Base-by-base conservation (phyloP, 2,888 invertebrate genomes). In the Drosophila sordidula region DNA sequence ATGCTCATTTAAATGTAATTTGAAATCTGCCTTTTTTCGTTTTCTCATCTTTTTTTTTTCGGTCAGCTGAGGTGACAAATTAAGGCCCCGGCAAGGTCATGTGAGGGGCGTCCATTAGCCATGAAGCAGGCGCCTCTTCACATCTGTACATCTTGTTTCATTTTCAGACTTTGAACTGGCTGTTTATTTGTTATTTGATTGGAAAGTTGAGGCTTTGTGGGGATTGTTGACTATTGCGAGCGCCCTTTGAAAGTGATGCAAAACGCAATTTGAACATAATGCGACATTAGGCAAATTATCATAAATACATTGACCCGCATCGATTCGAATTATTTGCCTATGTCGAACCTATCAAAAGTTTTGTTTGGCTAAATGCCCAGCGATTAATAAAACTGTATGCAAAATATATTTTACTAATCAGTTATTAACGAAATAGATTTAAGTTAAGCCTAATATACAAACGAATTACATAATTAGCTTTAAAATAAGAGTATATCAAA, bases 21-120 rank as follows among this genome's bases (percentile, higher is more conserved):
- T 89, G 38, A 78, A 75, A 62, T 71, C 39, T 56, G 26, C 38
- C 32, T 49, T 39, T 39, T 12, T 42, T 32, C 1, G 22, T 42
- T 59, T 58, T 56, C 50, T 47, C 14, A 18, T 18, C 49, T 51
- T 18, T 51, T 51, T 61, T 63, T 29, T 49, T 62, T 84, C 26
- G 84, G 80, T 68, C 85, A 83, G 65, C 67, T 57, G 81, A 76
- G 89, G 81, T 84, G 81, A 89, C 86, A 83, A 89, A 81, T 87
- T 83, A 81, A 78, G 71, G 82, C 77, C 67, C 62, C 75, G 44
- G 52, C 88, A 83, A 89, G 83, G 83, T 83, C 83, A 85, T 83
- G 70, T 85, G 88, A 83, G 88, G 83, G 89, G 88, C 83, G 86
- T 55, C 88, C 83, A 83, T 89, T 87, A 89, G 88, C 89, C 79